Evolutionary conservation across 2,113 vertebrate genomes (phyloP).

Genomic region (Vulpes lagopus): DNA sequence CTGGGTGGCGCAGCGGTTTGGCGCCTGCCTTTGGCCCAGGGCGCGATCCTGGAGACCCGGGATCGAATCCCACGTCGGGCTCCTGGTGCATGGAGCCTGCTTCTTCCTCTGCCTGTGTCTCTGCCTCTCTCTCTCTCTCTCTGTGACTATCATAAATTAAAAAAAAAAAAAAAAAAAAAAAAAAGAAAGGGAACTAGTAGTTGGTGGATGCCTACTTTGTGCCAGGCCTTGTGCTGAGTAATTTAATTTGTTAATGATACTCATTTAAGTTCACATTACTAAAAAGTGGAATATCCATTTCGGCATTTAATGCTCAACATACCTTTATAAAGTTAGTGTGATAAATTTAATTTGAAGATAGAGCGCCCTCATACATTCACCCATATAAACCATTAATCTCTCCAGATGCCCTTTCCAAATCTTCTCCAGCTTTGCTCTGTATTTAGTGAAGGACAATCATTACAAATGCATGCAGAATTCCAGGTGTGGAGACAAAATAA

Average conservation of each 20-base stretch:
- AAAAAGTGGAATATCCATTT: conserved; percentile 13
- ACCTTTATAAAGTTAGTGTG: not conserved
- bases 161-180: no score
- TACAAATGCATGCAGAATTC: not conserved
- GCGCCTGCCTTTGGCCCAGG: no score
- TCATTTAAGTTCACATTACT: conserved; percentile 54
- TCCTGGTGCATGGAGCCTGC: no score
- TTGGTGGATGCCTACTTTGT: conserved; percentile 12
- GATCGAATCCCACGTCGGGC: no score
- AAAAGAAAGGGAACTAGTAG: not conserved
- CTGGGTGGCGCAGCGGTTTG: no score
- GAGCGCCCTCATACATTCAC: not conserved
- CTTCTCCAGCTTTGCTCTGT: not conserved
- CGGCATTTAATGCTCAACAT: not conserved
- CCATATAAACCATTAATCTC: not conserved
- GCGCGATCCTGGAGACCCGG: no score
- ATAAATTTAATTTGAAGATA: conserved; percentile 44
- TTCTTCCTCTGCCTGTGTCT: no score
- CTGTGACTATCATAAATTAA: no score
- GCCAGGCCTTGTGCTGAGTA: not conserved
- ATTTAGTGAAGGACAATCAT: conserved; percentile 14
- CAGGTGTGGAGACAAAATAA: not conserved
- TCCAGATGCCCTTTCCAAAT: conserved; percentile 16
- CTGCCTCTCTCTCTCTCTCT: no score
- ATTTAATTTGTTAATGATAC: conserved; percentile 30